Conservation (phyloP, 2,888 invertebrate species). For the Synanthedon formicaeformis region DNA sequence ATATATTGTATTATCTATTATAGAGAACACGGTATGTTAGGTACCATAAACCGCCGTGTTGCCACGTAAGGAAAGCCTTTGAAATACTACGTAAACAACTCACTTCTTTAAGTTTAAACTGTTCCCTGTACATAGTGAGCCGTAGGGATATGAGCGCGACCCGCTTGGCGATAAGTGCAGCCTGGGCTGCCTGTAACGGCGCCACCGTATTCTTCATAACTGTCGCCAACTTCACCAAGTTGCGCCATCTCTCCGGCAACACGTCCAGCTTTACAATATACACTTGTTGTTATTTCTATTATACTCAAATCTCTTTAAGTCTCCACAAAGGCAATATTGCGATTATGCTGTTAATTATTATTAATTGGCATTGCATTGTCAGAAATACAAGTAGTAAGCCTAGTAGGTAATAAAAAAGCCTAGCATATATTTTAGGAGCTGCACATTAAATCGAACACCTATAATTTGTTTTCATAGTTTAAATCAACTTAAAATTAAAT, state of each 20-base stretch:
- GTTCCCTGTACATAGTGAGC: conserved; percentile 80
- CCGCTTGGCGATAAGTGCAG: conserved; percentile 86
- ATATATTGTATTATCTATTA: no score
- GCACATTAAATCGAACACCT: no score
- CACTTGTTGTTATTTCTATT: not conserved
- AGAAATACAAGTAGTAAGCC: no score
- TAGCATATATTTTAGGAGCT: no score
- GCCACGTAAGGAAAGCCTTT: not conserved
- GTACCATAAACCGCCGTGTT: not conserved
- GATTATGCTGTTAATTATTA: no score
- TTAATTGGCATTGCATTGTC: no score
- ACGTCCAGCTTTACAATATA: conserved; percentile 69
- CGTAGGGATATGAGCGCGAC: conserved; percentile 84
- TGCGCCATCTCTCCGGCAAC: conserved; percentile 89
- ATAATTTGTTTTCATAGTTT: no score
- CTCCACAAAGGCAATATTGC: not conserved
- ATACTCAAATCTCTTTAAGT: not conserved
- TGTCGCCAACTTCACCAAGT: conserved; percentile 85
- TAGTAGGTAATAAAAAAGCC: no score
- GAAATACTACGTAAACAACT: not conserved
- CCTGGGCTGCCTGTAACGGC: conserved; percentile 90
- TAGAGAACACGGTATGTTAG: no score
- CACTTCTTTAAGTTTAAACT: conserved; percentile 73
- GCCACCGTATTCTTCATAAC: conserved; percentile 87
- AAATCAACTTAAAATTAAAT: no score